Conservation (phyloP, 2,113 vertebrate species). For the Ammodytes marinus region DNA sequence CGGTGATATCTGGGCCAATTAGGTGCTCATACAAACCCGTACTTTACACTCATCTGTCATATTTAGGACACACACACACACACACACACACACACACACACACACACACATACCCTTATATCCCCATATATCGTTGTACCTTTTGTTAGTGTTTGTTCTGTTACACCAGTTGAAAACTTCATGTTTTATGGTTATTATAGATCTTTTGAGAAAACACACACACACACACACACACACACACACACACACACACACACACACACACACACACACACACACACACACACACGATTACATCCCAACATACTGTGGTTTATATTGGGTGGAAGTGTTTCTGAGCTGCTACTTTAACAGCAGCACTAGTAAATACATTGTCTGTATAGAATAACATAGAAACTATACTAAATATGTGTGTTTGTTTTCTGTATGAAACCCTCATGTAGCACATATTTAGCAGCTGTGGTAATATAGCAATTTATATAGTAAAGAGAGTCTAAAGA, state of each 20-base stretch:
- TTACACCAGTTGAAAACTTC: slow-evolving; percentile 22
- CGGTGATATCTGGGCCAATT: slow-evolving; percentile 85
- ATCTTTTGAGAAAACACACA: slow-evolving; percentile 19
- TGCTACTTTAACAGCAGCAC: neutral
- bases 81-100: neutral
- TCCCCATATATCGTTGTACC: slow-evolving; percentile 9
- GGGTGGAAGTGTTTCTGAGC: slow-evolving; percentile 5
- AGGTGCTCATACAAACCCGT: slow-evolving; percentile 76
- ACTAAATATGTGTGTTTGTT: no score
- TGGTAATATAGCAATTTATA: no score
- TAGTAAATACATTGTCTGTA: neutral
- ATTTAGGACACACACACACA: slow-evolving; percentile 61
- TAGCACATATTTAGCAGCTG: no score
- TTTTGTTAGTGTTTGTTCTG: slow-evolving; percentile 29
- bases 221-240: no score
- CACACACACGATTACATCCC: neutral
- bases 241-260: no score
- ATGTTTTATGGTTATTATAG: slow-evolving; percentile 1
- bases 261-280: no score
- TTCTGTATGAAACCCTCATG: no score
- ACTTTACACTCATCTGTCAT: slow-evolving; percentile 68
- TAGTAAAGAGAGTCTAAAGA: no score
- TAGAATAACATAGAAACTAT: neutral
- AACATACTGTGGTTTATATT: neutral
- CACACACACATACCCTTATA: neutral